Evolutionary conservation across 2,888 invertebrate species (phyloP).

Genomic region (Morpho deidamia): DNA sequence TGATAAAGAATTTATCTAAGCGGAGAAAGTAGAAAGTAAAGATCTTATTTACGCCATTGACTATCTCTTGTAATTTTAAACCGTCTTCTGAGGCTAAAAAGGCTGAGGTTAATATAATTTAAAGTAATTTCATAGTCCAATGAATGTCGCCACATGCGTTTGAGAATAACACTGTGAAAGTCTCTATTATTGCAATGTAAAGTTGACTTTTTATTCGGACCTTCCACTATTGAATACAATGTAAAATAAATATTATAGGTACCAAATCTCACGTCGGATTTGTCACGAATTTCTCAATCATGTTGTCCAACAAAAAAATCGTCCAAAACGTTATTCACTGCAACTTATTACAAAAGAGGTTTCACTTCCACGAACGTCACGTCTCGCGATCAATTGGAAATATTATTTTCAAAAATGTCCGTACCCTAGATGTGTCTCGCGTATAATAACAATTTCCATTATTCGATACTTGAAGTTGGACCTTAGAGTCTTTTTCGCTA

Average conservation of each 20-base stretch:
- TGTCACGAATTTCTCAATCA: constrained; percentile 38
- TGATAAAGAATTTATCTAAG: no score
- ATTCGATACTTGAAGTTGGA: not conserved
- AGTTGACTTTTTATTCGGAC: not conserved
- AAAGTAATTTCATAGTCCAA: not conserved
- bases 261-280: constrained; percentile 20
- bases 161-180: not conserved
- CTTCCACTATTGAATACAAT: not conserved
- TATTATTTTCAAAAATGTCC: constrained; percentile 37
- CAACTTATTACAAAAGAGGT: constrained; percentile 63
- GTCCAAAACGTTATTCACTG: constrained; percentile 48
- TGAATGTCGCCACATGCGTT: not conserved
- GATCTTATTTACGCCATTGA: no score
- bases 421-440: constrained; percentile 12
- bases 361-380: constrained; percentile 69
- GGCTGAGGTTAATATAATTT: no score
- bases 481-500: no score
- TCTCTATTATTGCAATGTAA: not conserved
- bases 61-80: no score
- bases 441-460: no score
- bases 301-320: constrained; percentile 33
- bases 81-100: no score
- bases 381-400: constrained; percentile 66
- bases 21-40: no score
- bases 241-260: constrained; percentile 8